phyloP scores from a whole-genome alignment of 2,888 invertebrate genomes.

The Scaptomyza parva region DNA sequence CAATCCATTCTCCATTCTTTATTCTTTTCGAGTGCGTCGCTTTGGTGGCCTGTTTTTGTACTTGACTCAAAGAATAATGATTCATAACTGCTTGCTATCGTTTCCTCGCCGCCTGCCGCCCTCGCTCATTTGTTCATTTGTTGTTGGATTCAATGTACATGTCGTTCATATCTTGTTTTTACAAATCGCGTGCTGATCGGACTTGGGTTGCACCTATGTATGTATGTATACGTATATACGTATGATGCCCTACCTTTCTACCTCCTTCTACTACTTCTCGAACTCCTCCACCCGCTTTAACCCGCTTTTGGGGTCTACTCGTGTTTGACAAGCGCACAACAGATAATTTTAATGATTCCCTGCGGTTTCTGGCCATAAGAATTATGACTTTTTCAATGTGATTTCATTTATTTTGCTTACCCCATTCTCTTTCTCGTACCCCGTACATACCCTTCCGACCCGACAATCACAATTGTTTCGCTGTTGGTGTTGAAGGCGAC shows the following conservation, averaged over 20 bases:
- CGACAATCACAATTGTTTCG: constrained; percentile 40
- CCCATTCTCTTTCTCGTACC: neutral
- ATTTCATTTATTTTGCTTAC: constrained; percentile 71
- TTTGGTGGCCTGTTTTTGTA: constrained; percentile 51
- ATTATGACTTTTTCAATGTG: constrained; percentile 76
- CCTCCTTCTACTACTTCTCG: constrained; percentile 1
- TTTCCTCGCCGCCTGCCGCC: neutral
- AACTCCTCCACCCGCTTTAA: constrained; percentile 5
- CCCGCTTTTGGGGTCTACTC: constrained; percentile 23
- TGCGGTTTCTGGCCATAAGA: constrained; percentile 67
- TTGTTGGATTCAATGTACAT: constrained; percentile 74
- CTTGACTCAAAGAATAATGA: constrained; percentile 66
- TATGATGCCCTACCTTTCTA: constrained; percentile 33
- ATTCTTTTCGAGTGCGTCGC: constrained; percentile 34
- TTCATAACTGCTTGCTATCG: constrained; percentile 65
- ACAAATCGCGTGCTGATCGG: constrained; percentile 79
- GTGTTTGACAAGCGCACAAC: constrained; percentile 77
- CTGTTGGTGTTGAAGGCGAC: constrained; percentile 76
- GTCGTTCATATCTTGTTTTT: constrained; percentile 78
- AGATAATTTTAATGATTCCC: constrained; percentile 78
- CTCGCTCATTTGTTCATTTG: constrained; percentile 60
- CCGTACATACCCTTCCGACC: neutral
- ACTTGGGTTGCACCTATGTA: constrained; percentile 7
- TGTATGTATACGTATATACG: constrained; percentile 26
- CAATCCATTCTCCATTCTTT: constrained; percentile 8